A percentile compares a stretch with the other conserved stretches of the same genome.
phyloP scores from a whole-genome alignment of 2,888 invertebrate genomes.

The Cephus pygmeus region DNA sequence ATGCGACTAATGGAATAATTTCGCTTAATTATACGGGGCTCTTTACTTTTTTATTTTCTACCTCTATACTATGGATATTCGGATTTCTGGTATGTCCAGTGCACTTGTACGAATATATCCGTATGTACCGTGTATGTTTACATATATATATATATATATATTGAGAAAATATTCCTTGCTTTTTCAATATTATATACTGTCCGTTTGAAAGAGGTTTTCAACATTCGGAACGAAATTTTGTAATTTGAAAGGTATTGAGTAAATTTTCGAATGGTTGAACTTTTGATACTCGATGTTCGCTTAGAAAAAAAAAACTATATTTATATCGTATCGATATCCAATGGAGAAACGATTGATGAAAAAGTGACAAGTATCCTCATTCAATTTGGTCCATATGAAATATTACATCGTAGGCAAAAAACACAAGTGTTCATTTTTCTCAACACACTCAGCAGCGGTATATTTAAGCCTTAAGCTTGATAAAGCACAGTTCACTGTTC shows the following conservation, averaged over 20 bases:
- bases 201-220: not conserved
- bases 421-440: not conserved
- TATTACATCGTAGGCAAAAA: not conserved
- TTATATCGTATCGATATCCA: too few relatives aligned
- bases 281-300: too few relatives aligned
- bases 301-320: too few relatives aligned
- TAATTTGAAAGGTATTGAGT: not conserved
- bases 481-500: not conserved
- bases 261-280: not conserved
- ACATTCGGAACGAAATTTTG: not conserved
- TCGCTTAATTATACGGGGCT: slow-evolving; percentile 20
- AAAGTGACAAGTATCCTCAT: too few relatives aligned
- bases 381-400: not conserved
- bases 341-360: too few relatives aligned
- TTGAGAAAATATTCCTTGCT: not conserved
- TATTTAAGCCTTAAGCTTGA: not conserved
- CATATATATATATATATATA: too few relatives aligned
- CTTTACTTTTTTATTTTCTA: not conserved
- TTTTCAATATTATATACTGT: not conserved
- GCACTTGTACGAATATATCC: not conserved
- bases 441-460: not conserved
- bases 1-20: slow-evolving; percentile 25
- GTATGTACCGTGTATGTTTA: not conserved
- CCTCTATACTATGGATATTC: not conserved
- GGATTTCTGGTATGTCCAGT: not conserved